phyloP scores from a whole-genome alignment of 64 coral and sea anemone species.

The Hydrozoanthus tunicans region DNA sequence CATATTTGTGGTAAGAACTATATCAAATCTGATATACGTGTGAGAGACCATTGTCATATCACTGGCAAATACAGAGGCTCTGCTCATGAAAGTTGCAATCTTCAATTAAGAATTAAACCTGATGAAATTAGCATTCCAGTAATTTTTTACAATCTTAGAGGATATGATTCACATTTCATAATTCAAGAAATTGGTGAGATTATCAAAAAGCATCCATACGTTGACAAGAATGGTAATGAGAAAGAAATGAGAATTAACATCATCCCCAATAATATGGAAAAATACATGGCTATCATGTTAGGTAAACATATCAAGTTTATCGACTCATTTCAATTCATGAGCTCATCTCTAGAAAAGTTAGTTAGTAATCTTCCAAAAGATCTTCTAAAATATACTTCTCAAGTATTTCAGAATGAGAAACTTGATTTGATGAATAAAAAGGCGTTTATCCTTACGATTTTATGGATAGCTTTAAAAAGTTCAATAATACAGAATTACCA shows the following conservation, averaged over 20 bases:
- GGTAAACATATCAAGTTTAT: background rate
- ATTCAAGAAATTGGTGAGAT: background rate
- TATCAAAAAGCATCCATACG: background rate
- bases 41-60: too few relatives aligned
- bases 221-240: background rate
- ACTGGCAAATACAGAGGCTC: background rate
- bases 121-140: background rate
- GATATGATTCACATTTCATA: background rate
- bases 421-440: too few relatives aligned
- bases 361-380: background rate
- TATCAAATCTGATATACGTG: too few relatives aligned
- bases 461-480: background rate
- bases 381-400: background rate
- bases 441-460: too few relatives aligned
- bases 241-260: background rate
- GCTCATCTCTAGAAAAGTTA: background rate
- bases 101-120: background rate
- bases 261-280: background rate
- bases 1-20: background rate
- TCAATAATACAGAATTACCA: background rate
- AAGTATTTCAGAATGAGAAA: too few relatives aligned
- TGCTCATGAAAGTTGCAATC: background rate
- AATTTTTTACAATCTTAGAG: background rate
- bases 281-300: background rate
- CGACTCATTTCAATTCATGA: background rate